Percentiles rank a stretch among this genome's conserved stretches.
These are phyloP conservation scores for Bombus balteatus DNA, from an alignment of 1,140 invertebrate genomes.

Conservation along the genomic window DNA sequence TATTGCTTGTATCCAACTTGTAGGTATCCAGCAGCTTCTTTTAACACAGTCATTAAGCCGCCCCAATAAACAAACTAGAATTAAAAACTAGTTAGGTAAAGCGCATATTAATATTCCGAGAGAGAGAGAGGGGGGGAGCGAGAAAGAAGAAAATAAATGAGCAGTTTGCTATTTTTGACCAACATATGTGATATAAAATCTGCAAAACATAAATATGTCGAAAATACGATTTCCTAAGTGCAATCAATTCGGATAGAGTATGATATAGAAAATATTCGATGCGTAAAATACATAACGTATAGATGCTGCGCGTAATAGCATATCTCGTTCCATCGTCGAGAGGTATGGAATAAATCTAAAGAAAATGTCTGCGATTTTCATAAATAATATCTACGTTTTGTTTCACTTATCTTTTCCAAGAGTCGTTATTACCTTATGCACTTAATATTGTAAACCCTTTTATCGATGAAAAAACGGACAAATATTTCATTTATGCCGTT, in stretches of 20 bases:
- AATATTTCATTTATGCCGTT: not conserved
- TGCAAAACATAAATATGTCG: not conserved
- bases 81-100: not conserved
- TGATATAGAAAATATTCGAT: not conserved
- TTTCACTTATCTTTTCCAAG: not conserved
- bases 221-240: not conserved
- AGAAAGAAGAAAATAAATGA: not conserved
- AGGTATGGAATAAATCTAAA: not conserved
- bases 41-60: not conserved
- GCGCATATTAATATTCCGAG: not conserved
- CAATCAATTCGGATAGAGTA: not conserved
- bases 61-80: not conserved
- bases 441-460: not conserved
- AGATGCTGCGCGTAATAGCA: too few species aligned
- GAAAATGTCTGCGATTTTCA: slow-evolving; percentile 11
- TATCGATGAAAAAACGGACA: not conserved
- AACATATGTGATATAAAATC: not conserved
- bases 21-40: not conserved
- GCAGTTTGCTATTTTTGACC: not conserved
- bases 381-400: not conserved
- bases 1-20: not conserved
- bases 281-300: not conserved
- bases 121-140: too few species aligned
- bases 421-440: not conserved
- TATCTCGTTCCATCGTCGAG: not conserved